Percentiles rank a stretch among this genome's conserved stretches.
These are phyloP conservation scores for Microcebus jonahi DNA, from an alignment of 2,113 vertebrate genomes.

Conservation along the genomic window DNA sequence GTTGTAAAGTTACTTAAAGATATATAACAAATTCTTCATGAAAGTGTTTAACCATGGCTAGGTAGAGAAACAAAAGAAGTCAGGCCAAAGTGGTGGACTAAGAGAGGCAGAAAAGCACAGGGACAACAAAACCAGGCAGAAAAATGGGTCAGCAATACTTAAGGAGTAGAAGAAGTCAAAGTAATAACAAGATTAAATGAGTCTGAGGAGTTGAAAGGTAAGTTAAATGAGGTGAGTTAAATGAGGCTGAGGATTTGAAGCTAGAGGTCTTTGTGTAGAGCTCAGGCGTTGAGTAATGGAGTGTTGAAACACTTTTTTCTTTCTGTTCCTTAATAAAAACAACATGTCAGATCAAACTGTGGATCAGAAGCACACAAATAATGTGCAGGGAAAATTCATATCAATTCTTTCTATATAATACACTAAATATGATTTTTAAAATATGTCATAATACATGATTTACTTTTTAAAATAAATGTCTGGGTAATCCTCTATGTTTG, in stretches of 20 bases:
- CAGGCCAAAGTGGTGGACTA: not conserved
- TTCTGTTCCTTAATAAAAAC: not conserved
- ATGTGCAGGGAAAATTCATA: not conserved
- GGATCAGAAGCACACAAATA: not conserved
- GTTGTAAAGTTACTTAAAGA: not conserved
- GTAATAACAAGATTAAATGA: not conserved
- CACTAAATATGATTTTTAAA: not conserved
- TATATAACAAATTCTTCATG: not conserved
- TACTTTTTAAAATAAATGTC: not conserved
- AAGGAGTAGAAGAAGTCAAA: not conserved
- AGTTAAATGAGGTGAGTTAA: not conserved
- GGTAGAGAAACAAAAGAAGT: not conserved
- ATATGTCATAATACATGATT: not conserved
- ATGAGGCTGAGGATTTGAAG: not conserved
- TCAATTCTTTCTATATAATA: not conserved
- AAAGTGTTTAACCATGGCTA: not conserved
- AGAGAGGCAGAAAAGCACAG: not conserved
- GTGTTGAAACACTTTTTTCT: not conserved
- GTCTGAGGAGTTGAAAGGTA: not conserved
- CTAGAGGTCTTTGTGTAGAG: not conserved
- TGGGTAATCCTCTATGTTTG: not conserved
- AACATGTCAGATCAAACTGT: not conserved
- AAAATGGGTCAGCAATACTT: not conserved
- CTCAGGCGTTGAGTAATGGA: not conserved
- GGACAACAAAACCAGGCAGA: not conserved